Conservation (phyloP, 2,888 invertebrate species). For the Iselma pallidipennis region DNA sequence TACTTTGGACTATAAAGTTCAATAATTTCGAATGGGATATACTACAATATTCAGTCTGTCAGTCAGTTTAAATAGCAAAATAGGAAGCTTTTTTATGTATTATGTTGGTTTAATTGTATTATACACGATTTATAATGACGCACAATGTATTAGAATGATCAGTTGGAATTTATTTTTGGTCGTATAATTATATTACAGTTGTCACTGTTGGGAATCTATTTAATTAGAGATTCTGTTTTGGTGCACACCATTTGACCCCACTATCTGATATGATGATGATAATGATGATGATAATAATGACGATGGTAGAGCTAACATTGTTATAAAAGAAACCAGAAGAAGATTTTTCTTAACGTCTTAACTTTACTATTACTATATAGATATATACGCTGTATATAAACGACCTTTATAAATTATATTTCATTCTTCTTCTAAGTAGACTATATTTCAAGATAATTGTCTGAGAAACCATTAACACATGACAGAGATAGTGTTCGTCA, state of each 20-base stretch:
- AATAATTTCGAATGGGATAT: neutral
- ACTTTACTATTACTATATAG: neutral
- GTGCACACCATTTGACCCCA: neutral
- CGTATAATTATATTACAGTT: neutral
- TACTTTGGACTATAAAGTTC: neutral
- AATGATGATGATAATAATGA: neutral
- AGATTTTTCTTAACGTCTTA: neutral
- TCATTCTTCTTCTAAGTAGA: neutral
- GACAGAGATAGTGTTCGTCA: neutral
- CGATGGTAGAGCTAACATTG: neutral
- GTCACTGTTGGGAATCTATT: neutral
- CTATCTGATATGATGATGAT: neutral
- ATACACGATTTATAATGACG: constrained; percentile 1
- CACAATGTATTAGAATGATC: neutral
- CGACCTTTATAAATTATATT: constrained; percentile 1
- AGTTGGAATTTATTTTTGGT: neutral
- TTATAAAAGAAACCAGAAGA: neutral
- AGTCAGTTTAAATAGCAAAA: neutral
- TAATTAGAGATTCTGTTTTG: neutral
- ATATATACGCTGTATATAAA: neutral
- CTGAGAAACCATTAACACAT: neutral
- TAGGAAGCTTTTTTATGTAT: neutral
- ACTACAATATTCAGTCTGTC: neutral
- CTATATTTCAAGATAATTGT: neutral
- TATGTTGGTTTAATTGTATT: too few relatives aligned